A percentile compares a stretch with the other conserved stretches of the same genome.
Evolutionary conservation across 2,797 vertebrate species (phyloP).

Genomic region (Pelochelys cantorii): DNA sequence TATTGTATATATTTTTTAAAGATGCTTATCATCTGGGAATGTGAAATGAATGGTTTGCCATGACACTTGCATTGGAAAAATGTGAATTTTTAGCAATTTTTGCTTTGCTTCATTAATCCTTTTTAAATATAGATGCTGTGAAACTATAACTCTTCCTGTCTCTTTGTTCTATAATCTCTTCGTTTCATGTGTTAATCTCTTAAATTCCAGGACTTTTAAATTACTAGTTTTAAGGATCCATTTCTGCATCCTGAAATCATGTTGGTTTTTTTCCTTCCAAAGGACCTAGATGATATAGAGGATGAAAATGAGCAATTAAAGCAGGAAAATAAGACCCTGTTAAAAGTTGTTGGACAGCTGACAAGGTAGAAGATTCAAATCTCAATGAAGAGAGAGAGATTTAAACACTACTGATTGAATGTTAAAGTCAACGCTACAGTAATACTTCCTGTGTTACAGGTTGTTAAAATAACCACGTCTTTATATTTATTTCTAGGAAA

Average conservation of each 20-base stretch:
- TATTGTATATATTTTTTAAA: background rate
- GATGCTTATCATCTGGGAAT: background rate
- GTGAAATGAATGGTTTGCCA: background rate
- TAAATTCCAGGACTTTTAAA: background rate
- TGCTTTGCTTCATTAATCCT: background rate
- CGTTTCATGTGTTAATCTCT: background rate
- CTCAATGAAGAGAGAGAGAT: conserved; percentile 66
- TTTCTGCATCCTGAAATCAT: conserved; percentile 7
- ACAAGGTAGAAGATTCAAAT: conserved; percentile 92
- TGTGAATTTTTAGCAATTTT: background rate
- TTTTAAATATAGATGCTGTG: background rate
- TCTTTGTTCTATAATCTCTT: background rate
- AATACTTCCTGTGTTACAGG: conserved; percentile 77
- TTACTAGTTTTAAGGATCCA: background rate
- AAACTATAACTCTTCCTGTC: background rate
- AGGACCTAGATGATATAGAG: conserved; percentile 98
- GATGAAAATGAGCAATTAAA: conserved; percentile 99
- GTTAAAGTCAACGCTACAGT: conserved; percentile 73
- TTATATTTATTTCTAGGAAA: conserved; percentile 86
- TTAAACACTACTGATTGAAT: conserved; percentile 86
- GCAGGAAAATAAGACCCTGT: conserved; percentile 99
- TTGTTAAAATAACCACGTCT: conserved; percentile 76
- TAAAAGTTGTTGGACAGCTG: conserved; percentile 98
- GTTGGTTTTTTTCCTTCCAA: conserved; percentile 34
- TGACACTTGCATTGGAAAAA: background rate